Percentiles rank a stretch among this genome's conserved stretches.
phyloP scores from a whole-genome alignment of 2,113 vertebrate genomes.

The Ammospiza nelsoni region DNA sequence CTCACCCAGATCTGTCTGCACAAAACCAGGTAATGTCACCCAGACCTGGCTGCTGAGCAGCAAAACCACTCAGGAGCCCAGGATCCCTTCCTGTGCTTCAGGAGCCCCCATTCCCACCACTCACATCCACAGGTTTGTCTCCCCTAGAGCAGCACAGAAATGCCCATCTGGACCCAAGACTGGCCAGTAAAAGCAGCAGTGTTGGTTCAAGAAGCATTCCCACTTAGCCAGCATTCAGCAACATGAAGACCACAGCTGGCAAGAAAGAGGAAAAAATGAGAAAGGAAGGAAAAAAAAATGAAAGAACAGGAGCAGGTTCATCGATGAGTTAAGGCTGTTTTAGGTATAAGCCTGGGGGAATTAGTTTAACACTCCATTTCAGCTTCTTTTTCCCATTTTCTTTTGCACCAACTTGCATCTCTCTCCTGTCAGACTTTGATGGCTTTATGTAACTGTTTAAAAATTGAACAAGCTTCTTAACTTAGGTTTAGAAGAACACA shows the following conservation, averaged over 20 bases:
- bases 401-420: constrained; percentile 51
- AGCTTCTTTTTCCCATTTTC: constrained; percentile 32
- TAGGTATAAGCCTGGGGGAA: constrained; percentile 63
- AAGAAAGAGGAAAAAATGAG: not conserved
- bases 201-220: not conserved
- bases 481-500: constrained; percentile 62
- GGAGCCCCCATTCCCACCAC: not conserved
- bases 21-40: not conserved
- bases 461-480: constrained; percentile 76
- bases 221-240: not conserved
- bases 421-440: constrained; percentile 67
- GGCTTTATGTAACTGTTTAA: constrained; percentile 78
- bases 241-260: not conserved
- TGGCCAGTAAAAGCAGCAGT: not conserved
- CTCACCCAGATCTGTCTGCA: too few species aligned
- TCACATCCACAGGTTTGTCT: not conserved
- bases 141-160: not conserved
- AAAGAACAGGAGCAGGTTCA: not conserved
- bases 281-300: not conserved
- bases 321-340: constrained; percentile 25
- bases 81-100: not conserved
- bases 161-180: not conserved
- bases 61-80: not conserved
- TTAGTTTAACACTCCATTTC: constrained; percentile 52
- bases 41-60: not conserved